Evolutionary conservation across 2,888 invertebrate species (phyloP).

Genomic region (Dione juno): DNA sequence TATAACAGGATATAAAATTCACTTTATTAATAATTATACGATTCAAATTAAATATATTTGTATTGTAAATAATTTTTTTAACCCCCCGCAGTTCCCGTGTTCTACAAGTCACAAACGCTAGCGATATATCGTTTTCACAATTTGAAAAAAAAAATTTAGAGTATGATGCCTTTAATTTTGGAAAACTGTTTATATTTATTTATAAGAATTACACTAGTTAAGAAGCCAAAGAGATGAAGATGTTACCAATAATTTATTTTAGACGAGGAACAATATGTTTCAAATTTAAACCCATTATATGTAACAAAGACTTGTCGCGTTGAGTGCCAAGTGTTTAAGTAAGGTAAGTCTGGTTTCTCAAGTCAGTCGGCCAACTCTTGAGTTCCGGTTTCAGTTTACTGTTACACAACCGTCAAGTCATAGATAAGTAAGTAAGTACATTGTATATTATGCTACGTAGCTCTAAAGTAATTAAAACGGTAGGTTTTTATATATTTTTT

Average conservation of each 20-base stretch:
- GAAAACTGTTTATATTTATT: too few relatives aligned
- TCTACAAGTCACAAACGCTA: too few relatives aligned
- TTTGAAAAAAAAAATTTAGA: too few relatives aligned
- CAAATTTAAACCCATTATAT: slow-evolving; percentile 46
- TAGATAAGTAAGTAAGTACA: slow-evolving; percentile 46
- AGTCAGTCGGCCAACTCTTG: slow-evolving; percentile 53
- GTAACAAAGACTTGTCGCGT: slow-evolving; percentile 48
- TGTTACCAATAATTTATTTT: background rate
- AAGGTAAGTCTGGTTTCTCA: slow-evolving; percentile 55
- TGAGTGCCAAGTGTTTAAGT: slow-evolving; percentile 56
- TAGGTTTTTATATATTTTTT: slow-evolving; percentile 18
- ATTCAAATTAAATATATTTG: too few relatives aligned
- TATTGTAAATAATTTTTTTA: too few relatives aligned
- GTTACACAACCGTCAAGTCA: slow-evolving; percentile 46
- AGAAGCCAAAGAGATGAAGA: too few relatives aligned
- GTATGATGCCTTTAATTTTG: too few relatives aligned
- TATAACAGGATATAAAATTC: too few relatives aligned
- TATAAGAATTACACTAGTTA: background rate
- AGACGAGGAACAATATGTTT: slow-evolving; percentile 28
- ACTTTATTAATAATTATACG: too few relatives aligned
- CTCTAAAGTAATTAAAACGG: slow-evolving; percentile 44
- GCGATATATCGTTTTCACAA: too few relatives aligned
- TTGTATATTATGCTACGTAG: slow-evolving; percentile 26
- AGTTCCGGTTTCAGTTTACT: slow-evolving; percentile 50
- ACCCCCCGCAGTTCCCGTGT: too few relatives aligned